Conservation (phyloP, 2,888 invertebrate genomes). For the Drosophila paucipuncta region DNA sequence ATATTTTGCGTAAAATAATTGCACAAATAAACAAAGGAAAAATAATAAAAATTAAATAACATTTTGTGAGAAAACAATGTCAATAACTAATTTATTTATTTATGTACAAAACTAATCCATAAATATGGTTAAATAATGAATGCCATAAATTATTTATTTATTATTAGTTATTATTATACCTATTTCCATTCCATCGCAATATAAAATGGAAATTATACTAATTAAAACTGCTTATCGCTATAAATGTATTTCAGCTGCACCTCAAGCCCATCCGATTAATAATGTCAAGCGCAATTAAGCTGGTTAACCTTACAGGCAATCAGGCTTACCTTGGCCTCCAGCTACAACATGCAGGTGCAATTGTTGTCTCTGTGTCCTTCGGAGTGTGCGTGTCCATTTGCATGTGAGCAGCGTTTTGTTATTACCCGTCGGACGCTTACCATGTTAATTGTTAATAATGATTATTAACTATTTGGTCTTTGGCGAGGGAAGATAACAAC, state of each 20-base stretch:
- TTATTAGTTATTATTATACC: not conserved
- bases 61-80: not conserved
- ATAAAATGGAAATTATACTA: constrained; percentile 8
- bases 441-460: constrained; percentile 66
- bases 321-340: not conserved
- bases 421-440: constrained; percentile 47
- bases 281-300: not conserved
- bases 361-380: constrained; percentile 15
- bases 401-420: constrained; percentile 42
- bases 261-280: not conserved
- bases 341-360: constrained; percentile 16
- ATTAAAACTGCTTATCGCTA: constrained; percentile 24
- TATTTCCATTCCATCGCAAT: constrained; percentile 1
- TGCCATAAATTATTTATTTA: too few relatives aligned
- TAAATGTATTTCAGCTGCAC: constrained; percentile 3
- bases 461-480: constrained; percentile 63
- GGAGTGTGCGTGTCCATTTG: constrained; percentile 5
- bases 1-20: constrained; percentile 1
- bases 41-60: not conserved
- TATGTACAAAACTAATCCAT: not conserved
- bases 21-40: not conserved
- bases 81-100: not conserved
- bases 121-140: not conserved
- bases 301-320: not conserved
- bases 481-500: constrained; percentile 3